Percentiles rank a stretch among this genome's conserved stretches.
Evolutionary conservation across 2,113 vertebrate genomes (phyloP).

Genomic region (Scopus umbretta): DNA sequence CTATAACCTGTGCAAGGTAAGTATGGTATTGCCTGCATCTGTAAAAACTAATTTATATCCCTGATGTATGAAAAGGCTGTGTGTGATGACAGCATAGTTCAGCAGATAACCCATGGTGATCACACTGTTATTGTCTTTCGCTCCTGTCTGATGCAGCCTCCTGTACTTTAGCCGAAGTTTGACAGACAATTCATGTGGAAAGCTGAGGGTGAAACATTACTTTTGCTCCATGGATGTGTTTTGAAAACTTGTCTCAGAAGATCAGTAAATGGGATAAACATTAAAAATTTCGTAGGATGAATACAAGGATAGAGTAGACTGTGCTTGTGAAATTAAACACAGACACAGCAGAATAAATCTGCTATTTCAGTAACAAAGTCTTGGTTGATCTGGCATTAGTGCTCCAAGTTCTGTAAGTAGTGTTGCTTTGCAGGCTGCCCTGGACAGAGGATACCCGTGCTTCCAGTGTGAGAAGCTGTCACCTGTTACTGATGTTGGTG

Average conservation of each 20-base stretch:
- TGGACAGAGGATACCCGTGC: not conserved
- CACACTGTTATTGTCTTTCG: conserved; percentile 11
- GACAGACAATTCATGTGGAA: not conserved
- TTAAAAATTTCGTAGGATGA: not conserved
- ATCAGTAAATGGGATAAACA: not conserved
- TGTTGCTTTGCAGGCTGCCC: not conserved
- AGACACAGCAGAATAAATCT: not conserved
- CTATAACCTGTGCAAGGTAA: not conserved
- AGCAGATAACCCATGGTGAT: conserved; percentile 62
- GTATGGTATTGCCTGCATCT: not conserved
- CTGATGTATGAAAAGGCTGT: not conserved
- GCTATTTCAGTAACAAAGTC: not conserved
- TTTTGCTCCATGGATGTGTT: not conserved
- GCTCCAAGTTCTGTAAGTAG: not conserved
- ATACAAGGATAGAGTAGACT: not conserved
- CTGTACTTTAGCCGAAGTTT: not conserved
- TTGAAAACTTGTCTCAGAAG: not conserved
- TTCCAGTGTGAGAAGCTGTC: not conserved
- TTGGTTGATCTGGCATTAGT: not conserved
- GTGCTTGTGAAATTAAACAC: not conserved
- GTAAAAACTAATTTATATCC: rapidly evolving
- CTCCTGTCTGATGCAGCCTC: conserved; percentile 64
- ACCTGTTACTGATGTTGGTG: not conserved
- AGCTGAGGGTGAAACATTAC: not conserved
- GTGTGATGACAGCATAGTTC: conserved; percentile 70